Percentiles rank a stretch among this genome's conserved stretches.
These are phyloP conservation scores for Augochlorella aurata DNA, from an alignment of 2,888 invertebrate genomes.

Conservation along the genomic window DNA sequence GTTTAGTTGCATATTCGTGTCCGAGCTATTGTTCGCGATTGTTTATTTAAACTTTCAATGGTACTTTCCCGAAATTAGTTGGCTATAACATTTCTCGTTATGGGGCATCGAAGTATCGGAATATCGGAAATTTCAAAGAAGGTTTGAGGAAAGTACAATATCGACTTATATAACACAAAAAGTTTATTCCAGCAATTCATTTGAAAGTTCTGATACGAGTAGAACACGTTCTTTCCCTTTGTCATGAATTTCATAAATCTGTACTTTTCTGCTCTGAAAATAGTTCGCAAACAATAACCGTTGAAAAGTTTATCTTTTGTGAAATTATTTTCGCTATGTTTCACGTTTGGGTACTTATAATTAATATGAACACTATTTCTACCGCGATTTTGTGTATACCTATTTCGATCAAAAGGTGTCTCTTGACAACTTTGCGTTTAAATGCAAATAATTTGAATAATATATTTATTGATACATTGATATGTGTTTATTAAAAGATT, in stretches of 20 bases:
- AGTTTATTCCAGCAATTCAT: neutral
- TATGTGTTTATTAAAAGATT: too few species aligned
- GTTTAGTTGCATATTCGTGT: conserved; percentile 21
- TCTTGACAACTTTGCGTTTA: too few species aligned
- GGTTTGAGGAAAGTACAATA: neutral
- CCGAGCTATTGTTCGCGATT: conserved; percentile 1
- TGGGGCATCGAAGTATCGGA: neutral
- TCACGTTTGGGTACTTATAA: too few species aligned
- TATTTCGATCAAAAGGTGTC: too few species aligned
- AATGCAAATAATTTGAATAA: too few species aligned
- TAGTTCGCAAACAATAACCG: too few species aligned
- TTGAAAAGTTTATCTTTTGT: too few species aligned
- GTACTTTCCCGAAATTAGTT: conserved; percentile 34
- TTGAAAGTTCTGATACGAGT: conserved; percentile 19
- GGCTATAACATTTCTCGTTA: conserved; percentile 12
- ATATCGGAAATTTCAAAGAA: neutral
- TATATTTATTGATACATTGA: too few species aligned
- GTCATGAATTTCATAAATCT: neutral
- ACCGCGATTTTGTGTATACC: too few species aligned
- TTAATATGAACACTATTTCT: too few species aligned
- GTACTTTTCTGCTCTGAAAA: neutral
- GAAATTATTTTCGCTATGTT: too few species aligned
- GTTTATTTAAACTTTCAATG: conserved; percentile 35
- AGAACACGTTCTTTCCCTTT: neutral
- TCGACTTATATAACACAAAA: neutral